Base-by-base conservation (phyloP, 2,113 vertebrate genomes). In the Machaerirhynchus nigripectus region DNA sequence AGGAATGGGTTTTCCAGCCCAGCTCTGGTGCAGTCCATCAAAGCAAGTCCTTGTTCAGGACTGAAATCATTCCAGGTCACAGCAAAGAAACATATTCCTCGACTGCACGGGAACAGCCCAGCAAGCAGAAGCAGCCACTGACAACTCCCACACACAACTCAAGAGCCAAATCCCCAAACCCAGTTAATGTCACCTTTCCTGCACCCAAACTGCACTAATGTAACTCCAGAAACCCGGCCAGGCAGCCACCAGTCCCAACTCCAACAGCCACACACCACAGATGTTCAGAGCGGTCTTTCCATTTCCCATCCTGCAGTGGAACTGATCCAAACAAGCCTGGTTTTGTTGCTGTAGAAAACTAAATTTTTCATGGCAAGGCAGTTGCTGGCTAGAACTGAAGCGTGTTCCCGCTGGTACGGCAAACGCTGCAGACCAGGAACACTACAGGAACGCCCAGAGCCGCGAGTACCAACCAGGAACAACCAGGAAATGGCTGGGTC, bases 351-450 rank as follows among this genome's bases (percentile, higher is more conserved):
- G 24, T 1, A 89, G 52, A 39, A 77, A 70, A 30, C 30, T 13
- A 33, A 5, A 4, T 19, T 84, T 84, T 28, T 31, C 56, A 40
- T 7, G 10, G 1, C 60, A 39, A 37, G 44, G 50, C 67, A 61
- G 60, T 1, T 2, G 1, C 75, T 18, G 15, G 35, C 53, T 5
- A 1, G 67, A 60, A 39, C 15, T 1, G 40, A 15, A 39, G 53
- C 0, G 44, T 1, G 0, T 11, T 78, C 81, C 18, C 50, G 18
- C 5, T 1, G 28, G 28, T 15, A 24, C 2, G 2, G 24, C 1
- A 0, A 35, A 14, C 0, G 0, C 27, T 4, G 33, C 76, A 10
- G 44, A 37, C 35, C 15, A 5, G 61, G n/a, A 3, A 27, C 1
- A 0, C 40, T 15, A 3, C 37, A 5, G 53, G 63, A 68, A 11